Percentiles rank a stretch among this genome's conserved stretches.
These are phyloP conservation scores for Seira ritae DNA, from an alignment of 2,888 invertebrate genomes.

Conservation along the genomic window DNA sequence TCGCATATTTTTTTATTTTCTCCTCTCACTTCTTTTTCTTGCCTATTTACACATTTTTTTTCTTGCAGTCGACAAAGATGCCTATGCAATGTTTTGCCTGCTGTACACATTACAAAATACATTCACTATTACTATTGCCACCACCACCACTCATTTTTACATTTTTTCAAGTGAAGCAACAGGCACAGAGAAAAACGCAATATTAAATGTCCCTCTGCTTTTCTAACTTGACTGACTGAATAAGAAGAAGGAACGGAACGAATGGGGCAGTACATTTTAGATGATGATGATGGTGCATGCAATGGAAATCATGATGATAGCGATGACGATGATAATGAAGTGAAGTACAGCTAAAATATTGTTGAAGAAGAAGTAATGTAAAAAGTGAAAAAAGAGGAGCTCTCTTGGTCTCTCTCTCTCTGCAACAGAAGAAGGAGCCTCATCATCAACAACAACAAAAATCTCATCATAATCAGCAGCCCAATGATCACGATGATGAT, in stretches of 20 bases:
- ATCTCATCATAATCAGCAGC: conserved; percentile 9
- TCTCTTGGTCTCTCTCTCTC: conserved; percentile 8
- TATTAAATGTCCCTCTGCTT: conserved; percentile 1
- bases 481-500: conserved; percentile 11
- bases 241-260: not conserved
- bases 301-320: conserved; percentile 9
- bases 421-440: conserved; percentile 11
- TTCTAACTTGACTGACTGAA: not conserved
- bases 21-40: too few species aligned
- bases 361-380: conserved; percentile 8
- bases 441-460: conserved; percentile 5
- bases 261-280: not conserved
- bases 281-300: not conserved
- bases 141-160: not conserved
- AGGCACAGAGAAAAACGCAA: conserved; percentile 15
- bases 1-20: too few species aligned
- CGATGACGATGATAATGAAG: conserved; percentile 15
- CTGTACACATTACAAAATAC: too few species aligned
- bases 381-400: not conserved
- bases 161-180: conserved; percentile 8
- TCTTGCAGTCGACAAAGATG: too few species aligned
- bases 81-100: too few species aligned
- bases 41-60: too few species aligned
- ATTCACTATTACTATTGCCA: too few species aligned
- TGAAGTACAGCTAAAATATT: conserved; percentile 21